Base-by-base conservation (phyloP, 1,140 invertebrate genomes). In the Rhagoletis pomonella region DNA sequence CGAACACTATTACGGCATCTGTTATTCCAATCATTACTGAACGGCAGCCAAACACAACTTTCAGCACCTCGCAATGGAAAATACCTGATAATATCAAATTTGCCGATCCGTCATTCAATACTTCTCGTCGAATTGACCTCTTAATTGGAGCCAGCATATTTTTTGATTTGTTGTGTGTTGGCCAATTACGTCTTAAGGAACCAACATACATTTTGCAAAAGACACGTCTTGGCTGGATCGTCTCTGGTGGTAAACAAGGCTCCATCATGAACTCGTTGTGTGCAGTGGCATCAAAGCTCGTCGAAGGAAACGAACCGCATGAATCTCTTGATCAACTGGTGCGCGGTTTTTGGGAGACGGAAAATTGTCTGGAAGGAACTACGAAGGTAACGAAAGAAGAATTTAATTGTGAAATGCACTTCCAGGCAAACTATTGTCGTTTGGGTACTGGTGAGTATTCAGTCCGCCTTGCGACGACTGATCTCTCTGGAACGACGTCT, bases 321-420 rank as follows among this genome's bases (percentile, higher is more conserved):
- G 42, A 5, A 47, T 77, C 67, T 6, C 42, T 87, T 44, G 55
- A 77, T 55, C 29, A 55, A 47, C 39, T 69, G 50, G 65, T 73
- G 12, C 69, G 59, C 58, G 73, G 58, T 44, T 87, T 87, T 87
- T 87, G 86, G 86, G 69, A 87, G 12, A 47, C 55, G 7, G 86
- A 87, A 87, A 65, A 84, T 58, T 73, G 44, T 87, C 19, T 17
- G 3, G 39, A 17, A 12, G 29, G 19, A 6, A 19, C 19, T 3
- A 19, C 39, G n/a, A 62, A 64, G 59, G 29, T 50, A 10, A 73
- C 29, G 19, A 50, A 50, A 67, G 87, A 87, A 50, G 73, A 87
- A 55, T 55, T 65, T 7, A 42, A 77, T 44, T 64, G 60, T 85
- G 73, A 87, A 84, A 42, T 7, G 47, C 73, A 87, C 59, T 87